Base-by-base conservation (phyloP, 2,113 vertebrate genomes). In the Hippocampus barbouri region DNA sequence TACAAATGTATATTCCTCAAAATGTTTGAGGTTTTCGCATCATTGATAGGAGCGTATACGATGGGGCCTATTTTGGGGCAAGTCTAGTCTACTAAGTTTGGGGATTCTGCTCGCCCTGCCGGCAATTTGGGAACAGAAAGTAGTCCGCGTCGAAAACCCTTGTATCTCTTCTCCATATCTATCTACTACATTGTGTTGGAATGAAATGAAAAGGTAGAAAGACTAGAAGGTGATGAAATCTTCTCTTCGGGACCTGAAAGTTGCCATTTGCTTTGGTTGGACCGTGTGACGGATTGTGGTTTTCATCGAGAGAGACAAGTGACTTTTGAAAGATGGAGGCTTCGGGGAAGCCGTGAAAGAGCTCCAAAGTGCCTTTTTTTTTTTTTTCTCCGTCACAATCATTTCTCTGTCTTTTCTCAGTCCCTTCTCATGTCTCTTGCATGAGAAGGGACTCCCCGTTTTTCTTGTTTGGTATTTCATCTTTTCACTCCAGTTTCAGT, bases 251-350 rank as follows among this genome's bases (percentile, higher is more conserved):
- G 41, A 64, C 38, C 45, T 47, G 14, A 60, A 21, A 30, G 45
- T 38, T 21, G 25, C n/a, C 40, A 38, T 40, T 66, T 57, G 73
- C 70, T 74, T 77, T 65, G 25, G 72, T 71, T 25, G 63, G 3
- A 60, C 16, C 71, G 47, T 53, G 27, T 83, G 85, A 83, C 82
- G 69, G 79, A 87, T 85, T 79, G 76, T 60, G 72, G 8, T 68
- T 78, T 79, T 85, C 69, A 85, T 76, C 76, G 79, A 77, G 66
- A 67, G 53, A 78, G 85, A 83, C 75, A 61, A 76, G 15, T 8
- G 43, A 74, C 71, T 43, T 67, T n/a, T 71, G 49, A 63, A 68
- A 74, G 72, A 73, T 4, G 7, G 27, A 73, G 27, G 49, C 61
- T 27, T 30, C 12, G 64, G 75, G 69, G 45, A 71, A 73, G 53